Base-by-base conservation (phyloP, 2,797 vertebrate genomes). In the Pseudomugil tenellus region DNA sequence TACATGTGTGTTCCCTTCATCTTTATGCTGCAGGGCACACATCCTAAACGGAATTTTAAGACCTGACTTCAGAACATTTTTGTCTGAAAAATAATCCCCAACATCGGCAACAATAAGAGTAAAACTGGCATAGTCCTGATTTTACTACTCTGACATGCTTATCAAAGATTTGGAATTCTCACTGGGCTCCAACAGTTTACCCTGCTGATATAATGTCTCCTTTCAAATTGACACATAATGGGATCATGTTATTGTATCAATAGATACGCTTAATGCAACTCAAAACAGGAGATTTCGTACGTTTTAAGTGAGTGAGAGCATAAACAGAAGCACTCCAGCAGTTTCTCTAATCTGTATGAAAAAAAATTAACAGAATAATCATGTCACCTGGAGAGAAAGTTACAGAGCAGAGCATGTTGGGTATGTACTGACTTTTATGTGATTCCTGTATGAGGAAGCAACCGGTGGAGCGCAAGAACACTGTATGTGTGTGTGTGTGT, bases 11-110 rank as follows among this genome's bases (percentile, higher is more conserved):
- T 89, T 89, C 89, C 82, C 77, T 81, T 87, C 68, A 71, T 85
- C 83, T 80, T 60, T 58, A 67, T 53, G 63, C 83, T 46, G 72
- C 81, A 49, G 79, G 79, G 79, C 90, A 89, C 86, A 80, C 68
- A 80, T 87, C 83, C 84, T 81, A 86, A 85, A 61, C 23, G 64
- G 87, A 90, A 91, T 91, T 93, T 91, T 90, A 93, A 91, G 88
- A 91, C 90, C 86, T 82, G 85, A 68, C 81, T 64, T 80, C 67
- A 72, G 26, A 84, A 78, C 74, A 81, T 89, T 90, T 87, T 77
- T 81, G 76, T 79, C 69, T 82, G 80, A 92, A 92, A 92, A 85
- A 84, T 83, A 91, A 92, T 89, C 87, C 88, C 81, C 66, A 17
- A 74, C 82, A 81, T 65, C 66, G 51, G 81, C 82, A 29, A 72